A percentile compares a stretch with the other conserved stretches of the same genome.
These are phyloP conservation scores for Agrilus biguttatus DNA, from an alignment of 2,888 invertebrate species.

Conservation along the genomic window DNA sequence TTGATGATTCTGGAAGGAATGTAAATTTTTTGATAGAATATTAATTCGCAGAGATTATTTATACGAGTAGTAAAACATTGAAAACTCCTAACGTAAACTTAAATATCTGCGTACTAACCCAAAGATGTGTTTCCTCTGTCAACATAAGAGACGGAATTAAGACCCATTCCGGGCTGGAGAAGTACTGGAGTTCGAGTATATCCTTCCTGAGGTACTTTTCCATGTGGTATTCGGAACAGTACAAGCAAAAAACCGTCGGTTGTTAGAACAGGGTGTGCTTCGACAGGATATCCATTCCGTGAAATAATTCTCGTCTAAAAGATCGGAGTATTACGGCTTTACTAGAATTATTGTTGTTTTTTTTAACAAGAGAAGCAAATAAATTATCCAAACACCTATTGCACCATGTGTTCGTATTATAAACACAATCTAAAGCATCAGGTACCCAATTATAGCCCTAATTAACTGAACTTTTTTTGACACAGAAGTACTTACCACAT, in stretches of 20 bases:
- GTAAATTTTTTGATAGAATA: too few species aligned
- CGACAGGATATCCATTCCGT: constrained; percentile 25
- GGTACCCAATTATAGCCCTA: too few species aligned
- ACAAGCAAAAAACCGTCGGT: constrained; percentile 30
- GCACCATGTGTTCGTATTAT: too few species aligned
- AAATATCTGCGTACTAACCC: constrained; percentile 15
- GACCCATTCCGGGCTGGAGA: constrained; percentile 23
- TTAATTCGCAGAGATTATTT: too few species aligned
- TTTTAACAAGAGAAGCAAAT: too few species aligned
- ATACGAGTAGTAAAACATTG: too few species aligned
- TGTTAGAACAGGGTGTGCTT: constrained; percentile 28
- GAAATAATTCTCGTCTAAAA: constrained; percentile 26
- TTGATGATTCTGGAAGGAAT: too few species aligned
- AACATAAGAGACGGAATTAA: constrained; percentile 22
- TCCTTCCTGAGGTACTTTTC: constrained; percentile 11
- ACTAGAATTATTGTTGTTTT: too few species aligned
- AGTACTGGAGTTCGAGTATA: constrained; percentile 18
- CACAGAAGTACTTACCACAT: constrained; percentile 15
- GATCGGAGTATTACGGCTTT: not conserved
- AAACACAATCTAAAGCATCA: too few species aligned
- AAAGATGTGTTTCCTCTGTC: constrained; percentile 22
- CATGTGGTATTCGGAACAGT: constrained; percentile 24
- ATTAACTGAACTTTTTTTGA: too few species aligned
- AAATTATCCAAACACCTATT: too few species aligned
- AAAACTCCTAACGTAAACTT: too few species aligned